Percentiles rank a stretch among this genome's conserved stretches.
Evolutionary conservation across 2,797 vertebrate genomes (phyloP).

Genomic region (Trematomus bernacchii): DNA sequence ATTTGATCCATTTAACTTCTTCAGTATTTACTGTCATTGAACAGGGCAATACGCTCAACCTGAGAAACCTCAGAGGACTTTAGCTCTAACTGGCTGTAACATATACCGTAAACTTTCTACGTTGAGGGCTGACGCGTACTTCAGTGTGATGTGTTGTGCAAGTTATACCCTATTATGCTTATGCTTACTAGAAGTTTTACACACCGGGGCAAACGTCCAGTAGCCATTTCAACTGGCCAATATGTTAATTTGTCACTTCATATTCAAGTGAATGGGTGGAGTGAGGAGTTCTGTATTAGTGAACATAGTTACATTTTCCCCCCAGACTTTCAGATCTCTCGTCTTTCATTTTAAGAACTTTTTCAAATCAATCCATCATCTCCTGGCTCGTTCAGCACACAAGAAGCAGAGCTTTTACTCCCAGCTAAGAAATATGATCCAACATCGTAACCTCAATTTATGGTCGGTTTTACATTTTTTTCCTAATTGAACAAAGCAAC

Average conservation of each 20-base stretch:
- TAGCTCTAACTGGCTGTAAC: neutral
- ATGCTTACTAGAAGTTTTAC: neutral
- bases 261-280: neutral
- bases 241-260: neutral
- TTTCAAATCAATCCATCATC: slow-evolving; percentile 19
- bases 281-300: neutral
- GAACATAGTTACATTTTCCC: neutral
- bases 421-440: neutral
- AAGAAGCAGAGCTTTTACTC: neutral
- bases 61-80: neutral
- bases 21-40: neutral
- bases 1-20: neutral
- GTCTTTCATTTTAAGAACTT: slow-evolving; percentile 2
- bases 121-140: neutral
- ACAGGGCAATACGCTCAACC: neutral
- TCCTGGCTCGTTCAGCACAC: neutral
- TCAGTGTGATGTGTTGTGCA: neutral
- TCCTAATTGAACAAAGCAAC: neutral
- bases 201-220: neutral
- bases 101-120: neutral
- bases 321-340: neutral
- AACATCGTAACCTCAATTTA: neutral
- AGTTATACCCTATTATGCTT: neutral
- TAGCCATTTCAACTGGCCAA: neutral
- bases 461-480: neutral